Percentiles rank a stretch among this genome's conserved stretches.
These are phyloP conservation scores for Osmoderma eremita DNA, from an alignment of 2,888 invertebrate genomes.

Conservation along the genomic window DNA sequence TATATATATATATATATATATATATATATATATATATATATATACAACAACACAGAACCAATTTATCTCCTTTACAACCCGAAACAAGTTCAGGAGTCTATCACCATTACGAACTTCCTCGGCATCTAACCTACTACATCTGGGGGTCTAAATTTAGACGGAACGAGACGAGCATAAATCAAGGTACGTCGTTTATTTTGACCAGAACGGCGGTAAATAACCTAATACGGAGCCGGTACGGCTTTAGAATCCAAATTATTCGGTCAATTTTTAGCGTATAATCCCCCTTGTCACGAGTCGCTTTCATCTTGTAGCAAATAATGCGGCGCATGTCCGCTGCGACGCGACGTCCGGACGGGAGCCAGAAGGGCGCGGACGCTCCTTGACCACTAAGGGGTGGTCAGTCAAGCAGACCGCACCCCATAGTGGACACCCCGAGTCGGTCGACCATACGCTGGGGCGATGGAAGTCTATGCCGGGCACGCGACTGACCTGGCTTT, in stretches of 20 bases:
- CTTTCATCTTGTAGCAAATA: constrained; percentile 30
- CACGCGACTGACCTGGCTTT: constrained; percentile 55
- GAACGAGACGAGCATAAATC: constrained; percentile 12
- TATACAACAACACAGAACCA: too few relatives aligned
- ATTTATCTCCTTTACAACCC: too few relatives aligned
- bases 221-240: not conserved
- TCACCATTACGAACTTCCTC: too few relatives aligned
- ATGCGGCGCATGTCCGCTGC: constrained; percentile 23
- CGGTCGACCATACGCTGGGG: constrained; percentile 25
- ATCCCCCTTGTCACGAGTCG: constrained; percentile 16
- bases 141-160: too few relatives aligned
- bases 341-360: constrained; percentile 11
- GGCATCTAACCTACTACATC: too few relatives aligned
- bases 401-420: constrained; percentile 59
- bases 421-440: constrained; percentile 51
- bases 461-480: constrained; percentile 45
- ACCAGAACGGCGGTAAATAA: constrained; percentile 10
- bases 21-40: too few relatives aligned
- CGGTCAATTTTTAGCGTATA: constrained; percentile 36
- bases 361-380: constrained; percentile 14
- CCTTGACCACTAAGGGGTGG: constrained; percentile 59
- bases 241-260: constrained; percentile 24
- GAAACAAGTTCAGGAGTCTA: too few relatives aligned
- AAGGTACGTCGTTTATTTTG: constrained; percentile 9
- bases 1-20: too few relatives aligned